phyloP scores from a whole-genome alignment of 2,113 vertebrate genomes.

The Nothoprocta pentlandii region DNA sequence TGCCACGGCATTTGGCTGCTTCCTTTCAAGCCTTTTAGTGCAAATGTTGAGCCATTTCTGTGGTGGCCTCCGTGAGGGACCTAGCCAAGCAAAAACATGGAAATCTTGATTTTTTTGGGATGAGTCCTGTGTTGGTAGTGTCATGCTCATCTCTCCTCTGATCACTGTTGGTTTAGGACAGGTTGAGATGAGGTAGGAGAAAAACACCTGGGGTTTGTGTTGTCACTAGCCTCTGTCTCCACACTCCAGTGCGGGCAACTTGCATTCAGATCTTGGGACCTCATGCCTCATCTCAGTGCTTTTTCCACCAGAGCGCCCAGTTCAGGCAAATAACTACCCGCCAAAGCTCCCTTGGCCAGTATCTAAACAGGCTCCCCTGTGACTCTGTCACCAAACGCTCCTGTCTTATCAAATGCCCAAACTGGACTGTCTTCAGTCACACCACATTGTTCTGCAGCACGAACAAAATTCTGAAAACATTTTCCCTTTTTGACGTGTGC shows the following conservation, averaged over 20 bases:
- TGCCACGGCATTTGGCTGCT: not conserved
- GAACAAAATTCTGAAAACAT: not conserved
- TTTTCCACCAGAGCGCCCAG: not conserved
- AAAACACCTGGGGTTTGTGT: not conserved
- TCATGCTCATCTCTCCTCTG: not conserved
- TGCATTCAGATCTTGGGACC: not conserved
- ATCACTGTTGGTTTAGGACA: not conserved
- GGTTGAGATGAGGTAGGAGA: not conserved
- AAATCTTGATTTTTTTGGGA: not conserved
- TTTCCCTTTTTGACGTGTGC: not conserved
- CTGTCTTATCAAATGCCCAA: not conserved
- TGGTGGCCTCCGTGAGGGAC: not conserved
- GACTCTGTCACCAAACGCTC: not conserved
- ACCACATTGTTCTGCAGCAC: not conserved
- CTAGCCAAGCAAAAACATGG: not conserved
- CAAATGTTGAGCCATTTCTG: not conserved
- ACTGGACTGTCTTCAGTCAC: not conserved
- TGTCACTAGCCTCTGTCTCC: not conserved
- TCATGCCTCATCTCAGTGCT: not conserved
- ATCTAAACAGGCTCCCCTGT: not conserved
- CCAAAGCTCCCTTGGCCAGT: not conserved
- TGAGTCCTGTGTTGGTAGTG: not conserved
- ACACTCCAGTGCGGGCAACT: fast-evolving
- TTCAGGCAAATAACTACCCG: not conserved
- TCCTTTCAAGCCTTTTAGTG: not conserved